A percentile compares a stretch with the other conserved stretches of the same genome.
Conservation (phyloP, 2,797 vertebrate species). For the Phataginus tetradactyla region DNA sequence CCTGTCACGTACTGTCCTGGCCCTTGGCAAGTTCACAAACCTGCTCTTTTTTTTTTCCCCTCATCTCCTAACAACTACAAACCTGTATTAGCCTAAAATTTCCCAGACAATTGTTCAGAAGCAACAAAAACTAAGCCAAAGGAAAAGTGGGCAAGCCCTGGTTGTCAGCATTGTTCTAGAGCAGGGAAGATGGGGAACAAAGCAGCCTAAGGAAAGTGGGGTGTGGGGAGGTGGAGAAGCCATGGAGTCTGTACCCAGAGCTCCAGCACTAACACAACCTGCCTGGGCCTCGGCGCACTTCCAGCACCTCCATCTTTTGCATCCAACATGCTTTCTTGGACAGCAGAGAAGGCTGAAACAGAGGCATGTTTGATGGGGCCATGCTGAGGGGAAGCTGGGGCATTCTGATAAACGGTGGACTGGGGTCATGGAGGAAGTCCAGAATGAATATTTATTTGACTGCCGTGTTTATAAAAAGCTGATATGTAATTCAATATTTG, state of each 20-base stretch:
- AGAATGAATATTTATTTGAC: constrained; percentile 3
- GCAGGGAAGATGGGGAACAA: no score
- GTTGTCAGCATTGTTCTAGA: background rate
- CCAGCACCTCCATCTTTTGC: background rate
- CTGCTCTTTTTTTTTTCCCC: background rate
- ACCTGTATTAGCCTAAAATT: background rate
- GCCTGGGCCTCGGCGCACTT: background rate
- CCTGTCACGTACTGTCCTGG: background rate
- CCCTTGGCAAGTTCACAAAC: background rate
- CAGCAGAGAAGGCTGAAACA: background rate
- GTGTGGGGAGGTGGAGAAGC: background rate
- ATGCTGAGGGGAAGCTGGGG: background rate
- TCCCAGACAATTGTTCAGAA: background rate
- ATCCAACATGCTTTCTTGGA: background rate
- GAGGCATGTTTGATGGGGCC: background rate
- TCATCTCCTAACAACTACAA: background rate
- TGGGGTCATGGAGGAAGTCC: background rate
- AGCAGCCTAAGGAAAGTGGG: background rate
- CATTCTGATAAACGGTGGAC: background rate
- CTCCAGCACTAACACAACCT: accelerated
- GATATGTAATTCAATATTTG: constrained; percentile 8
- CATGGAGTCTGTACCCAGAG: background rate
- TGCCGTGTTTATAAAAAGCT: constrained; percentile 9
- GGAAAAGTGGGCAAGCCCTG: background rate
- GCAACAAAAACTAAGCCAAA: background rate